phyloP scores from a whole-genome alignment of 2,888 invertebrate genomes.

The Podabrus alpinus region DNA sequence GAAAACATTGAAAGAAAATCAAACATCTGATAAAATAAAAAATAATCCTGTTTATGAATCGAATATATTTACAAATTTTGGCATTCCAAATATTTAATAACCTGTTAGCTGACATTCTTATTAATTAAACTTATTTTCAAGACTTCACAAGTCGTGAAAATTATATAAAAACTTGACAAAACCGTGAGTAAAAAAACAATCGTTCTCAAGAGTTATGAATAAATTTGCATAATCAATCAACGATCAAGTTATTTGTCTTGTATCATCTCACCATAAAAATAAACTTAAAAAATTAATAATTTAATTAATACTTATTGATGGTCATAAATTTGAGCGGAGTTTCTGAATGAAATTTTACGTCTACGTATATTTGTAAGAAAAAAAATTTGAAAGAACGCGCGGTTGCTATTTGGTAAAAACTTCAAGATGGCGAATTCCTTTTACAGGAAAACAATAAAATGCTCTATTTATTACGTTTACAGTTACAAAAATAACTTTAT shows the following conservation, averaged over 20 bases:
- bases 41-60: not conserved
- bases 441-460: not conserved
- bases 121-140: not conserved
- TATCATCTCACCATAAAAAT: not conserved
- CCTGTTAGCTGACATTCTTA: not conserved
- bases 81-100: not conserved
- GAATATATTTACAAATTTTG: not conserved
- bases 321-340: not conserved
- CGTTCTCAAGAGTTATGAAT: not conserved
- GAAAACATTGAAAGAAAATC: not conserved
- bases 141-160: not conserved
- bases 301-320: not conserved
- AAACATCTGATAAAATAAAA: not conserved
- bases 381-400: not conserved
- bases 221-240: constrained; percentile 1
- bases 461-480: not conserved
- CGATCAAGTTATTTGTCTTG: not conserved
- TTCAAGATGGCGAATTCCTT: not conserved
- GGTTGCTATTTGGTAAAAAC: not conserved
- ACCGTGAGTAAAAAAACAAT: not conserved
- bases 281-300: not conserved
- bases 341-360: not conserved
- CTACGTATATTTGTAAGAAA: not conserved
- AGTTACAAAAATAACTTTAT: not conserved
- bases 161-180: not conserved